Conservation (phyloP, 2,113 vertebrate species). For the Illadopsis cleaveri region DNA sequence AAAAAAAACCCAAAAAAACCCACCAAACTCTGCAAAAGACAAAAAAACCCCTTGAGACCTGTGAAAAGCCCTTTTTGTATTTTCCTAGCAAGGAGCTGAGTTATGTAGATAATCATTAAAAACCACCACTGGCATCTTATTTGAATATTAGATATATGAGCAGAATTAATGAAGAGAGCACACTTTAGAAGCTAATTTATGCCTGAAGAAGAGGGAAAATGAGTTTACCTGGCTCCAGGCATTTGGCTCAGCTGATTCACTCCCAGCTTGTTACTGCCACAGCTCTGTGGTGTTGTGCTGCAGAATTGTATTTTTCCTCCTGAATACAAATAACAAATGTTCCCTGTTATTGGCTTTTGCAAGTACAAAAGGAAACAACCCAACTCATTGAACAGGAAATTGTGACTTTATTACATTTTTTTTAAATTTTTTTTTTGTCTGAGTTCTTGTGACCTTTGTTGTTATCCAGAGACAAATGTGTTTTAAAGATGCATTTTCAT, state of each 20-base stretch:
- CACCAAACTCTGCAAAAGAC: background rate
- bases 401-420: constrained; percentile 41
- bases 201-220: background rate
- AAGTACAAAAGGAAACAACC: constrained; percentile 5
- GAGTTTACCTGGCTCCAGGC: constrained; percentile 54
- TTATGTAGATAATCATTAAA: background rate
- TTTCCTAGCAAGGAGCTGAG: background rate
- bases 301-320: background rate
- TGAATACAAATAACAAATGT: constrained; percentile 59
- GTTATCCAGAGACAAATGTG: constrained; percentile 20
- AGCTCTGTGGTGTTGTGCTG: background rate
- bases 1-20: background rate
- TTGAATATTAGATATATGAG: background rate
- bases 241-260: background rate
- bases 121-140: background rate
- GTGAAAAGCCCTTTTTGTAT: background rate
- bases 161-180: background rate
- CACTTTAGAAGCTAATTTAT: background rate
- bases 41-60: background rate
- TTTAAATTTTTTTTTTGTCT: background rate
- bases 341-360: constrained; percentile 8
- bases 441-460: constrained; percentile 1
- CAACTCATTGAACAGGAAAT: constrained; percentile 49
- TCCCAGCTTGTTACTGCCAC: background rate
- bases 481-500: constrained; percentile 25